Evolutionary conservation across 2,797 vertebrate genomes (phyloP).

Genomic region (Pangasius djambal): DNA sequence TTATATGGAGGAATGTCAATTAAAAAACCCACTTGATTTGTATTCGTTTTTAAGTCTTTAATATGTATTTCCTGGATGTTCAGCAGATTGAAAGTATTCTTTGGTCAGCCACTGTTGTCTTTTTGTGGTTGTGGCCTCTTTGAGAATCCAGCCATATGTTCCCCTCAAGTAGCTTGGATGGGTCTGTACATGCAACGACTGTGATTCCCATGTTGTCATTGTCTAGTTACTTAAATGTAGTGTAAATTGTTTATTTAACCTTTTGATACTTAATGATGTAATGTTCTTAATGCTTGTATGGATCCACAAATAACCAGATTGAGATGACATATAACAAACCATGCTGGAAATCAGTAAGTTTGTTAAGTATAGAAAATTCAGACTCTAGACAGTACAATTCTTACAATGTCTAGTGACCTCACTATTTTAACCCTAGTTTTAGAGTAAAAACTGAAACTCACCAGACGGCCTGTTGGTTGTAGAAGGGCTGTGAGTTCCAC

Average conservation of each 20-base stretch:
- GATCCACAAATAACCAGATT: not conserved
- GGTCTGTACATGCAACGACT: not conserved
- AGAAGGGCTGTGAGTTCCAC: conserved; percentile 86
- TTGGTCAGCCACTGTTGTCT: not conserved
- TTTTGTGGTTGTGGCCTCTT: not conserved
- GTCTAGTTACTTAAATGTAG: not conserved
- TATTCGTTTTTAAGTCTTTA: not conserved
- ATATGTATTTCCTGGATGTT: not conserved
- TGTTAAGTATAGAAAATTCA: not conserved
- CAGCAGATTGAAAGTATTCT: not conserved
- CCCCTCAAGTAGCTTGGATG: not conserved
- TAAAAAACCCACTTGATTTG: not conserved
- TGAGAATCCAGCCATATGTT: not conserved
- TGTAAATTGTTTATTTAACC: not conserved
- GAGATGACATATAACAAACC: not conserved
- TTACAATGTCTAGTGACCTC: not conserved
- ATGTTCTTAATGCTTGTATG: not conserved
- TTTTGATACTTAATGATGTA: not conserved
- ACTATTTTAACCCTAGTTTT: not conserved
- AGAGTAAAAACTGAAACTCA: conserved; percentile 71
- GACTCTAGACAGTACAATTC: not conserved
- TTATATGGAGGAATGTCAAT: too few relatives aligned
- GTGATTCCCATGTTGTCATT: not conserved
- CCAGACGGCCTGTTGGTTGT: conserved; percentile 94
- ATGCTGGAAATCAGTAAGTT: not conserved